Base-by-base conservation (phyloP, 2,113 vertebrate genomes). In the Ictalurus punctatus region DNA sequence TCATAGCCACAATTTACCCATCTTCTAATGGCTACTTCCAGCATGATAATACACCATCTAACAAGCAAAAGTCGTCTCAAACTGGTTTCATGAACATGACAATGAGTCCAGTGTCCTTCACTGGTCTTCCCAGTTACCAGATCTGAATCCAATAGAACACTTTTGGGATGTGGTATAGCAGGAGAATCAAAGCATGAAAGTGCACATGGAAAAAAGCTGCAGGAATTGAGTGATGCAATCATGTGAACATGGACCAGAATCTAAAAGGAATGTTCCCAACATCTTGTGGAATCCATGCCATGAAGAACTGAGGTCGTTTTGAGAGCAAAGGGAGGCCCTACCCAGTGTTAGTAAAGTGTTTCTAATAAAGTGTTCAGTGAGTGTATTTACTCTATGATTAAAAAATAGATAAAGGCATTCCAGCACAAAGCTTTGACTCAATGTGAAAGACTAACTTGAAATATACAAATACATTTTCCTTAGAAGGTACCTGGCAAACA, bases 401-500 rank as follows among this genome's bases (percentile, higher is more conserved):
- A 17, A 17, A 56, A 34, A 40, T 7, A 59, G 59, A 84, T 4
- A 56, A 56, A 56, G 17, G 17, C n/a, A 23, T 30, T 71, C 44
- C 7, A 54, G n/a, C 25, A 48, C 21, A 37, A 73, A 85, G 10
- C 34, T 76, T 40, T 23, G 1, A 19, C 30, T 73, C 30, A 34
- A 71, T 30, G 69, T 34, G 17, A 74, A 74, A 34, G 6, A 40
- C 17, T 54, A 7, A 14, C 23, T 27, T 79, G 44, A 79, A 79
- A 54, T 12, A 25, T 10, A 48, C 40, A 13, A 34, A 27, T 34
- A 58, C 16, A 34, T 58, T 73, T 4, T 73, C 17, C 27, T 76
- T 3, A 56, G 6, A 73, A 88, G 92, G 95, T 97, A 99, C 98
- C 98, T 98, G 93, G 98, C 98, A 95, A 99, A 99, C 73, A 99